Conservation (phyloP, 1,140 invertebrate species). For the Leguminivora glycinivorella region DNA sequence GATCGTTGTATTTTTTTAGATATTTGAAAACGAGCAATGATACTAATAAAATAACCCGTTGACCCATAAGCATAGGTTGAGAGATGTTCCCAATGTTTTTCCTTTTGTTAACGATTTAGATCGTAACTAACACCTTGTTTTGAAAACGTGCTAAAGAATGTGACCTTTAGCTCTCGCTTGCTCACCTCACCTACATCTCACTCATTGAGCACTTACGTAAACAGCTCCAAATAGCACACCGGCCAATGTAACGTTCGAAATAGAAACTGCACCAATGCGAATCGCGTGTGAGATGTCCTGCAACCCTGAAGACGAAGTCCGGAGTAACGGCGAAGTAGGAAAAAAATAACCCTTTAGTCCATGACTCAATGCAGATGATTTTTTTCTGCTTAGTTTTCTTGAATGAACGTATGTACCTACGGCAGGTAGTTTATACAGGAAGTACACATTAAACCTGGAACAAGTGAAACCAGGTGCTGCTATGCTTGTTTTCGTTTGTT, state of each 20-base stretch:
- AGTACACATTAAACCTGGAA: too few species aligned
- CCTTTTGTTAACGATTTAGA: conserved; percentile 9
- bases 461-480: too few species aligned
- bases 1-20: too few species aligned
- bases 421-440: too few species aligned
- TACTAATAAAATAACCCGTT: neutral
- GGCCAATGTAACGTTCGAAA: conserved; percentile 49
- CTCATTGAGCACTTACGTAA: conserved; percentile 61
- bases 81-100: neutral
- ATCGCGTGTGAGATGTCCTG: neutral
- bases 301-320: neutral
- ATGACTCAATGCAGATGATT: too few species aligned
- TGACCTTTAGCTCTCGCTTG: conserved; percentile 41
- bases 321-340: too few species aligned
- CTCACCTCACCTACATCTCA: conserved; percentile 48
- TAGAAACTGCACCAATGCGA: conserved; percentile 37
- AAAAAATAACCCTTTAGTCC: too few species aligned
- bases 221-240: conserved; percentile 57
- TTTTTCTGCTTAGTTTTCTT: too few species aligned
- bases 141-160: conserved; percentile 39
- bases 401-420: too few species aligned
- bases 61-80: neutral
- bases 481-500: too few species aligned
- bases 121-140: conserved; percentile 12
- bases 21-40: too few species aligned